Conservation (phyloP, 2,888 invertebrate species). For the Rhamphomyia laevipes region DNA sequence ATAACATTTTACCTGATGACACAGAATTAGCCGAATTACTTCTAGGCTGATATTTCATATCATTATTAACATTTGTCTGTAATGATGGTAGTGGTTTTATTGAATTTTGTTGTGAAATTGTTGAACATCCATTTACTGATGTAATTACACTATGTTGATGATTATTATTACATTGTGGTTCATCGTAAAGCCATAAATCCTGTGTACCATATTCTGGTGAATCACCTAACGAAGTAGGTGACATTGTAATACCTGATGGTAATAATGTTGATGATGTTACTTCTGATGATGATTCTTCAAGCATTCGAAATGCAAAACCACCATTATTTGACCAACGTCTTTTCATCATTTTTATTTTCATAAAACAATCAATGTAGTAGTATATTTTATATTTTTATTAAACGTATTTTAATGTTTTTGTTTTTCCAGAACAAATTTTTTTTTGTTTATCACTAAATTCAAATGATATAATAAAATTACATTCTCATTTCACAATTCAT, state of each 20-base stretch:
- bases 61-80: constrained; percentile 19
- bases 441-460: no score
- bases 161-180: constrained; percentile 34
- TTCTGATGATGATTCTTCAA: constrained; percentile 62
- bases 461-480: no score
- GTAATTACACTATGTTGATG: constrained; percentile 38
- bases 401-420: no score
- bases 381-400: no score
- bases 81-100: constrained; percentile 43
- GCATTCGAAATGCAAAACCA: constrained; percentile 53
- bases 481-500: no score
- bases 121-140: constrained; percentile 39
- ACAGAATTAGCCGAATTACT: constrained; percentile 38
- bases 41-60: constrained; percentile 33
- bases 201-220: constrained; percentile 68
- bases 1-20: constrained; percentile 37
- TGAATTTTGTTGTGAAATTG: constrained; percentile 38
- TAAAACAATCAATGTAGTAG: no score
- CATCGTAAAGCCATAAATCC: constrained; percentile 66
- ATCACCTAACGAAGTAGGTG: constrained; percentile 52
- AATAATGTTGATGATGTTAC: constrained; percentile 61
- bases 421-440: no score
- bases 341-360: constrained; percentile 45
- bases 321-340: constrained; percentile 68
- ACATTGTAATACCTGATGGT: constrained; percentile 59